Evolutionary conservation across 2,113 vertebrate species (phyloP).

Genomic region (Cisticola juncidis): DNA sequence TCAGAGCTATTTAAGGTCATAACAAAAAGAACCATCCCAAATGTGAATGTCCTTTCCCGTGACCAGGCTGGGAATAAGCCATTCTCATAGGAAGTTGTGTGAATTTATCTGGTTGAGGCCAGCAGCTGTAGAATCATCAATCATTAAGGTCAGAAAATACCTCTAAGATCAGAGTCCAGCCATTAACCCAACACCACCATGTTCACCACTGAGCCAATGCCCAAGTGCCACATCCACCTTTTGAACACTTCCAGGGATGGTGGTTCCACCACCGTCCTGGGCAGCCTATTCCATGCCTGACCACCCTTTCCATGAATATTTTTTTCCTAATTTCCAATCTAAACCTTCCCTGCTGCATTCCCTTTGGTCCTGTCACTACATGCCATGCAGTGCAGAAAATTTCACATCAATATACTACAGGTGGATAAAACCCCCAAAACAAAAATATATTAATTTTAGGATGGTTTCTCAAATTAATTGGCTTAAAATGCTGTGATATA

Average conservation of each 20-base stretch:
- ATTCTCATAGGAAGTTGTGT: neutral
- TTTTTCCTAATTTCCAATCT: neutral
- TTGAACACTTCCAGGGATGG: neutral
- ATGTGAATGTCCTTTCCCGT: neutral
- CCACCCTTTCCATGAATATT: neutral
- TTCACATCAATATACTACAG: neutral
- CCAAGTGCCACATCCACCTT: neutral
- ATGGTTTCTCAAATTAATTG: neutral
- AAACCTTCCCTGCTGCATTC: neutral
- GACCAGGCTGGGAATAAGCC: neutral
- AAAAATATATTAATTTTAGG: neutral
- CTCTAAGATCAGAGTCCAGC: neutral
- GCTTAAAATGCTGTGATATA: neutral
- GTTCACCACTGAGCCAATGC: neutral
- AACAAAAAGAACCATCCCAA: neutral
- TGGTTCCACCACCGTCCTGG: neutral
- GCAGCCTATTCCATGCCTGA: neutral
- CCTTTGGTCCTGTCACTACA: neutral
- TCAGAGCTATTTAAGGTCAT: neutral
- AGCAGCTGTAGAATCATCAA: neutral
- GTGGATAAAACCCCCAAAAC: accelerated
- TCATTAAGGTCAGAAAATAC: neutral
- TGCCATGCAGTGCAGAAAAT: neutral
- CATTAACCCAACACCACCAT: accelerated
- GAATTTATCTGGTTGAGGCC: neutral